Percentiles rank a stretch among this genome's conserved stretches.
Evolutionary conservation across 2,888 invertebrate genomes (phyloP).

Genomic region (Calliphora vomitoria): DNA sequence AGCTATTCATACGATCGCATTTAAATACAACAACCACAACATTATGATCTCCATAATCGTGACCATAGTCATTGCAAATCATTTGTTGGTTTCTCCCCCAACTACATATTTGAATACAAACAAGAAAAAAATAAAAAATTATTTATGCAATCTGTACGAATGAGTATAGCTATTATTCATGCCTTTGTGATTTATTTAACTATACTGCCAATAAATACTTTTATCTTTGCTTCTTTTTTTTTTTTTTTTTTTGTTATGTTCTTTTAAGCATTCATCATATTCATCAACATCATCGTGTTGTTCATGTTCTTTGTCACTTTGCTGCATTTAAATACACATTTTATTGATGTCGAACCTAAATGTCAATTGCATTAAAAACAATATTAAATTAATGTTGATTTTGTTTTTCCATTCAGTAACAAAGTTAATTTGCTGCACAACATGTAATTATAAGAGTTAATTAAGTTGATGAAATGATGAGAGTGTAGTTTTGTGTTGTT

Average conservation of each 20-base stretch:
- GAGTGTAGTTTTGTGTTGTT: too few relatives aligned
- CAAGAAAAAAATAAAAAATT: background rate
- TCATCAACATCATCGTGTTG: constrained; percentile 21
- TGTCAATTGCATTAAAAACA: constrained; percentile 67
- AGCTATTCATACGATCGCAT: constrained; percentile 42
- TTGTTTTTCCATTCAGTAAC: constrained; percentile 12
- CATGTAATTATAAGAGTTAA: background rate
- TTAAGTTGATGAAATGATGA: background rate
- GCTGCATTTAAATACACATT: constrained; percentile 59
- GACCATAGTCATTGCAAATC: constrained; percentile 25
- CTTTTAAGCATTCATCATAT: background rate
- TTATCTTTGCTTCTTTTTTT: constrained; percentile 22
- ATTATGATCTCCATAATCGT: constrained; percentile 52
- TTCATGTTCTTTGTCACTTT: constrained; percentile 59
- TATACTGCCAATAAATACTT: constrained; percentile 10
- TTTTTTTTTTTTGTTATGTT: constrained; percentile 41
- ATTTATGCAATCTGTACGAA: background rate
- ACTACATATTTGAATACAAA: background rate
- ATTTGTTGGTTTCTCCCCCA: constrained; percentile 14
- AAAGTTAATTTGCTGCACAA: constrained; percentile 3
- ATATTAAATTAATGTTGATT: constrained; percentile 36
- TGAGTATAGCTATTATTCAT: constrained; percentile 45
- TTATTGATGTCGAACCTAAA: constrained; percentile 59
- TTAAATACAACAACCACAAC: background rate
- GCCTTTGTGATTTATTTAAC: constrained; percentile 69